Percentiles rank a stretch among this genome's conserved stretches.
Evolutionary conservation across 2,797 vertebrate species (phyloP).

Genomic region (Manis javanica): DNA sequence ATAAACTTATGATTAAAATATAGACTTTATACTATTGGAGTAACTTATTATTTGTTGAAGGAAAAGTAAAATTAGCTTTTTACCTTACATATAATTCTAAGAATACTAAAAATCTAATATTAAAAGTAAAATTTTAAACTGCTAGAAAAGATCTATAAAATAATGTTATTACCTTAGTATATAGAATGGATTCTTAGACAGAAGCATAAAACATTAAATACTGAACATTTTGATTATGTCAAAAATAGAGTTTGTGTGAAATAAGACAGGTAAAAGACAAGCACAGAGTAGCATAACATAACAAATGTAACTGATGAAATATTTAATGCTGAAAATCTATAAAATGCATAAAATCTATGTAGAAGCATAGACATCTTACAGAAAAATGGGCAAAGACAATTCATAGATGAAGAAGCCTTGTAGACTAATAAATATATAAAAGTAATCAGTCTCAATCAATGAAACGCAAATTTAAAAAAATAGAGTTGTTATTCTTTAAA

Average conservation of each 20-base stretch:
- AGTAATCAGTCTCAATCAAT: not conserved
- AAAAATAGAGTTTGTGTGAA: not conserved
- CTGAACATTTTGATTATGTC: not conserved
- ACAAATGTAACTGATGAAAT: not conserved
- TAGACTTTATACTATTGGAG: not conserved
- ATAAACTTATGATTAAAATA: constrained; percentile 8
- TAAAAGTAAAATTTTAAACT: not conserved
- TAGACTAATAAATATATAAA: not conserved
- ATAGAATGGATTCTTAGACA: not conserved
- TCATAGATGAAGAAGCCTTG: not conserved
- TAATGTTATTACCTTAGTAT: not conserved
- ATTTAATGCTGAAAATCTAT: not conserved
- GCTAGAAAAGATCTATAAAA: not conserved
- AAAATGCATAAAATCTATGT: not conserved
- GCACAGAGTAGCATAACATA: not conserved
- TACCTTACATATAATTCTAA: not conserved
- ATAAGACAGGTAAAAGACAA: not conserved
- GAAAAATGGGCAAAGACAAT: not conserved
- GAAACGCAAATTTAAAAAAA: not conserved
- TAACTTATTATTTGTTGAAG: not conserved
- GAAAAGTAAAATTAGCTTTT: not conserved
- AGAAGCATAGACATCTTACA: not conserved
- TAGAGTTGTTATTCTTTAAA: not conserved
- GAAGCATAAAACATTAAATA: not conserved
- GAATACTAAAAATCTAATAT: not conserved